Percentiles rank a stretch among this genome's conserved stretches.
Evolutionary conservation across 1,140 invertebrate species (phyloP).

Genomic region (Pseudomyrmex flavicornis): DNA sequence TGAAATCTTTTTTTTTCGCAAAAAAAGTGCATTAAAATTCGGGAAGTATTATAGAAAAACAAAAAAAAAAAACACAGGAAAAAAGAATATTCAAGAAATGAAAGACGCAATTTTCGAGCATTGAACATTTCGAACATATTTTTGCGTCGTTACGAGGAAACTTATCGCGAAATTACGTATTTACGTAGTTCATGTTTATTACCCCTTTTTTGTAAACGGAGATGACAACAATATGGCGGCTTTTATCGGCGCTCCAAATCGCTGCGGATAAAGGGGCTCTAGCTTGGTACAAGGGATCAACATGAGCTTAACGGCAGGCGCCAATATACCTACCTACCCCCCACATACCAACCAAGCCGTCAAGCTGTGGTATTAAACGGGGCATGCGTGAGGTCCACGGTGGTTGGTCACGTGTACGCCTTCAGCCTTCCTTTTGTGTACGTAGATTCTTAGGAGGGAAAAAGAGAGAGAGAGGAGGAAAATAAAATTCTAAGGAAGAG

Average conservation of each 20-base stretch:
- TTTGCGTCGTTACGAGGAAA: background rate
- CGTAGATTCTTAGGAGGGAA: conserved; percentile 65
- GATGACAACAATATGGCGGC: conserved; percentile 59
- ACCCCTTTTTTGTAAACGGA: conserved; percentile 35
- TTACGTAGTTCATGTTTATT: background rate
- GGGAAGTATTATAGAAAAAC: background rate
- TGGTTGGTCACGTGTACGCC: conserved; percentile 73
- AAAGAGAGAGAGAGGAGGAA: too few relatives aligned
- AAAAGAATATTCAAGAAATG: background rate
- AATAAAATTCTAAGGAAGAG: conserved; percentile 60
- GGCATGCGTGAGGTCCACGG: conserved; percentile 74
- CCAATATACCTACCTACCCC: conserved; percentile 78
- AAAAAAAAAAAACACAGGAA: background rate
- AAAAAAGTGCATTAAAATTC: background rate
- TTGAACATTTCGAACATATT: background rate
- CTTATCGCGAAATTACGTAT: background rate
- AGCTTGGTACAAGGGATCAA: conserved; percentile 78
- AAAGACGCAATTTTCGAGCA: background rate
- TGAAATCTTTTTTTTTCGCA: background rate
- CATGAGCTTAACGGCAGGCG: conserved; percentile 79
- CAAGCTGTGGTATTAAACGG: conserved; percentile 78
- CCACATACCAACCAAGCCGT: conserved; percentile 70
- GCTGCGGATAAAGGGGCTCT: conserved; percentile 71
- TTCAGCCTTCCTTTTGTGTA: conserved; percentile 50
- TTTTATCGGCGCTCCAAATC: conserved; percentile 50